These are phyloP conservation scores for Dreissena polymorpha DNA, from an alignment of 1,140 invertebrate species.

Conservation along the genomic window DNA sequence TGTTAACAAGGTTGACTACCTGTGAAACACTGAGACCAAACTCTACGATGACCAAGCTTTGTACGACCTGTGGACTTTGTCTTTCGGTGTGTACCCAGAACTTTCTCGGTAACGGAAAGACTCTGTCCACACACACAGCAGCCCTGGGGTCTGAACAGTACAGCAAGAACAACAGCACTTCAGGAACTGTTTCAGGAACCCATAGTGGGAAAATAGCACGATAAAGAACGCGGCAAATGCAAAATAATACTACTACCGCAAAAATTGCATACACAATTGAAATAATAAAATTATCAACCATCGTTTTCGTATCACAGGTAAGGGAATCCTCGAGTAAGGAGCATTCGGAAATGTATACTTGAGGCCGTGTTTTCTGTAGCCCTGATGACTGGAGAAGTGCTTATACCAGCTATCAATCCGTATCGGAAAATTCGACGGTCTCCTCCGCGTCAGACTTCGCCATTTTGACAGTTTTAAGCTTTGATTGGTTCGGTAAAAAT, in stretches of 20 bases:
- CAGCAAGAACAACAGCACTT: constrained; percentile 51
- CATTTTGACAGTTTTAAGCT: constrained; percentile 7
- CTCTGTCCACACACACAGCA: constrained; percentile 47
- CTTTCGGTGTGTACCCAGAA: constrained; percentile 48
- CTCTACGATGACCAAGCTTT: constrained; percentile 49
- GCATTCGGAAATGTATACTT: constrained; percentile 45
- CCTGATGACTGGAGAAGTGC: constrained; percentile 23
- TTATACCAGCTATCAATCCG: constrained; percentile 38
- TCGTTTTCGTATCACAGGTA: constrained; percentile 42
- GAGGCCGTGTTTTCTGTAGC: constrained; percentile 50
- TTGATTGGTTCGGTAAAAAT: constrained; percentile 26
- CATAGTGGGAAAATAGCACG: constrained; percentile 42
- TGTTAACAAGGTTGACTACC: constrained; percentile 44
- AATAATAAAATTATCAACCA: constrained; percentile 27
- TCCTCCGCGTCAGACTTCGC: constrained; percentile 27
- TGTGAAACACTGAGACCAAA: constrained; percentile 37
- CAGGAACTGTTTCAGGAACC: constrained; percentile 27
- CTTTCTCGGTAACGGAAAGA: constrained; percentile 39
- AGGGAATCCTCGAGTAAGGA: constrained; percentile 21
- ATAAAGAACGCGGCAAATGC: constrained; percentile 26
- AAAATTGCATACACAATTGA: constrained; percentile 21
- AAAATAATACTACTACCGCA: constrained; percentile 43
- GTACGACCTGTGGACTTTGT: constrained; percentile 27
- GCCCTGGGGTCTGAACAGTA: constrained; percentile 23
- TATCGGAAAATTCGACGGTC: constrained; percentile 40